Conservation (phyloP, 1,140 invertebrate genomes). For the Matsumurasca onukii region DNA sequence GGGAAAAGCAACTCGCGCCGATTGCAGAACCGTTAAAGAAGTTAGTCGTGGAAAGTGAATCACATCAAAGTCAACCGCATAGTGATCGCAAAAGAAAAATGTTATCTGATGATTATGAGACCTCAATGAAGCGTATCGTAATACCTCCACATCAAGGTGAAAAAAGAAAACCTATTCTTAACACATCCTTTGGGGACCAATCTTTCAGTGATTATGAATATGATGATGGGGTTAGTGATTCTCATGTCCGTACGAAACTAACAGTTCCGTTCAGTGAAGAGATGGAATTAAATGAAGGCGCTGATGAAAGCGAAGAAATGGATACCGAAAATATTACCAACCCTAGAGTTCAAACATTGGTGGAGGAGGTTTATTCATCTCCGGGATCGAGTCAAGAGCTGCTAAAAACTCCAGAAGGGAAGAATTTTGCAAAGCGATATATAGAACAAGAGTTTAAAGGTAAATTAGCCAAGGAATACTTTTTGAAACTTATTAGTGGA, state of each 20-base stretch:
- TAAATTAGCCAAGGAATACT: constrained; percentile 5
- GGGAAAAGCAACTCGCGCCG: constrained; percentile 22
- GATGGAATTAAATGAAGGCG: background rate
- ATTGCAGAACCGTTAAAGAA: constrained; percentile 13
- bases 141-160: background rate
- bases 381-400: background rate
- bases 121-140: background rate
- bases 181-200: background rate
- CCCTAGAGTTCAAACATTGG: background rate
- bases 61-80: too few relatives aligned
- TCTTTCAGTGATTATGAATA: constrained; percentile 17
- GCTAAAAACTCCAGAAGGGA: constrained; percentile 12
- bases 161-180: background rate
- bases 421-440: background rate
- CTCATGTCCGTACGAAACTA: background rate
- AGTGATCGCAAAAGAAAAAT: background rate
- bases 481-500: constrained; percentile 11
- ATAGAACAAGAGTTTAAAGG: constrained; percentile 8
- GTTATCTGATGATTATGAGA: background rate
- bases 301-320: background rate
- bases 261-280: too few relatives aligned
- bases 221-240: background rate
- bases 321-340: background rate
- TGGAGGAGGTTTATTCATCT: background rate
- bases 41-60: too few relatives aligned